phyloP scores from a whole-genome alignment of 2,113 vertebrate genomes.

The Hippolais icterina region DNA sequence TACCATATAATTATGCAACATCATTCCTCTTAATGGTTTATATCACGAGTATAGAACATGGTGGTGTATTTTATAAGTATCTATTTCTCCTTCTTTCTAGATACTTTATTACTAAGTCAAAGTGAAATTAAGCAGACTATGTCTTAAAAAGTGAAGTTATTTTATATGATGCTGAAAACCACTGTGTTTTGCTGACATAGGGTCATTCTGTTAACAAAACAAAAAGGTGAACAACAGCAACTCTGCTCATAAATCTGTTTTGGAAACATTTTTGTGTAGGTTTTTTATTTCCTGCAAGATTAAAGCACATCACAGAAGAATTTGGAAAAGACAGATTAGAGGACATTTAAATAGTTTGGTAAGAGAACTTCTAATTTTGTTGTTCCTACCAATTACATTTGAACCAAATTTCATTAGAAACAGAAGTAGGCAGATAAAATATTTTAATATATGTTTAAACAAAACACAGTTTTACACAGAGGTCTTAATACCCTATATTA shows the following conservation, averaged over 20 bases:
- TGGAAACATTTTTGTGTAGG: neutral
- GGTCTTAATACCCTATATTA: neutral
- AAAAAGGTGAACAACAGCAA: neutral
- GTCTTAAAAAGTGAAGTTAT: neutral
- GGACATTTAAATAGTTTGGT: neutral
- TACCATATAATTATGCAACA: neutral
- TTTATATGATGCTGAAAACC: neutral
- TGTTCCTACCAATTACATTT: neutral
- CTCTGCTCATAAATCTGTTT: neutral
- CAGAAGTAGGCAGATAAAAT: neutral
- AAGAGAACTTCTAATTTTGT: neutral
- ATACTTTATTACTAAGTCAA: neutral
- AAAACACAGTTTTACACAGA: neutral
- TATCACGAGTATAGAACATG: neutral
- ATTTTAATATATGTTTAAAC: neutral
- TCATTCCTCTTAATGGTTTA: neutral
- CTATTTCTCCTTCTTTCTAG: neutral
- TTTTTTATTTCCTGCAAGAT: neutral
- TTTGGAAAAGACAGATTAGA: neutral
- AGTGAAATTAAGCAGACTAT: neutral
- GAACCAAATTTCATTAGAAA: neutral
- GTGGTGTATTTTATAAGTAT: neutral
- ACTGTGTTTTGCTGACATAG: fast-evolving
- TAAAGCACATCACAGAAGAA: neutral
- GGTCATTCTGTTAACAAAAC: neutral